Conservation (phyloP, 1,140 invertebrate genomes). For the Heliconius himera region DNA sequence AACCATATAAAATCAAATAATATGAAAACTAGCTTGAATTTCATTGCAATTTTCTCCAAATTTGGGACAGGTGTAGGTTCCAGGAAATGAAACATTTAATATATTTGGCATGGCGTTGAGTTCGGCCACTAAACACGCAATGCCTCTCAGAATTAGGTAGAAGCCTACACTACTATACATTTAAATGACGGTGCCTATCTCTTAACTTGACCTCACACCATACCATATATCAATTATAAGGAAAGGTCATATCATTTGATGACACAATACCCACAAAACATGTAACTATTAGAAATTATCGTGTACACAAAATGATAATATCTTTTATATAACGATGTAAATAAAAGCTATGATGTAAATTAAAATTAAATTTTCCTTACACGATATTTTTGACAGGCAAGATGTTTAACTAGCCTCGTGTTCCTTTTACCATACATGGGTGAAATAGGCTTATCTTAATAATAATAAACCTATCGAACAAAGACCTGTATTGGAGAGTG, state of each 20-base stretch:
- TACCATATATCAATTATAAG: background rate
- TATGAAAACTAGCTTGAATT: too few species aligned
- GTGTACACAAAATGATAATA: conserved; percentile 35
- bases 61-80: too few species aligned
- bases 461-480: conserved; percentile 40
- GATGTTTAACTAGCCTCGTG: conserved; percentile 39
- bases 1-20: too few species aligned
- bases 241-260: conserved; percentile 25
- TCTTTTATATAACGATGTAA: conserved; percentile 33
- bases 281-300: conserved; percentile 34
- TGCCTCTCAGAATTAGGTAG: too few species aligned
- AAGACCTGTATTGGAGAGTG: conserved; percentile 33
- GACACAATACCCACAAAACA: conserved; percentile 24
- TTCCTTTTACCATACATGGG: conserved; percentile 39
- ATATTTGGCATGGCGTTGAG: too few species aligned
- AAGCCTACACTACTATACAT: too few species aligned
- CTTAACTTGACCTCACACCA: too few species aligned
- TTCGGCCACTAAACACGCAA: too few species aligned
- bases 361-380: conserved; percentile 41
- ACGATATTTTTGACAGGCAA: conserved; percentile 42
- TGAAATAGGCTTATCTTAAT: conserved; percentile 44
- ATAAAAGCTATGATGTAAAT: conserved; percentile 39
- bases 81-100: too few species aligned
- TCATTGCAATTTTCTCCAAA: too few species aligned
- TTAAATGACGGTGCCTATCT: too few species aligned